A percentile compares a stretch with the other conserved stretches of the same genome.
Conservation (phyloP, 2,888 invertebrate genomes). For the Papilio elwesi region DNA sequence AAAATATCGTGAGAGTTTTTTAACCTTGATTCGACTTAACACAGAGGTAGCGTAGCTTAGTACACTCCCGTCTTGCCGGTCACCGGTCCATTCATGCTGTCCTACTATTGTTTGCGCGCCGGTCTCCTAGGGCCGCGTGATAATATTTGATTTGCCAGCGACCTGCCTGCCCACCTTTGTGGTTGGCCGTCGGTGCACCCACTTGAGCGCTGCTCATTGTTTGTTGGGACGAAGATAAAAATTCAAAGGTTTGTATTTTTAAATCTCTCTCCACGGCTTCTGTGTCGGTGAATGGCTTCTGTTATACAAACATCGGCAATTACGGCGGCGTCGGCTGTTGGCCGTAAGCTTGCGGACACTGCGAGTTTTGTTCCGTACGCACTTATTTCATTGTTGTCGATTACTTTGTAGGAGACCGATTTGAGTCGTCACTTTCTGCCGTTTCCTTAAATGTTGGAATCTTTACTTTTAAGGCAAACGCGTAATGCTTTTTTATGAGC, state of each 20-base stretch:
- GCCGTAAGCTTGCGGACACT: slow-evolving; percentile 42
- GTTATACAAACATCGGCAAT: slow-evolving; percentile 67
- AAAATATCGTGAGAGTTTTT: slow-evolving; percentile 31
- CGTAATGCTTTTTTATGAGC: too few species aligned
- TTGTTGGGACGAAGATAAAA: slow-evolving; percentile 69
- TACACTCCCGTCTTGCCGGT: slow-evolving; percentile 3
- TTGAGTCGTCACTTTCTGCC: slow-evolving; percentile 9
- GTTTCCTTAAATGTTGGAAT: slow-evolving; percentile 32
- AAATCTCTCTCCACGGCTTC: slow-evolving; percentile 79
- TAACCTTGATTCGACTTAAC: slow-evolving; percentile 40
- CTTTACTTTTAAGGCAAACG: not conserved
- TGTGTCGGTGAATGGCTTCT: slow-evolving; percentile 75
- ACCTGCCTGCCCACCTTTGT: slow-evolving; percentile 65
- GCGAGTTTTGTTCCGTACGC: slow-evolving; percentile 41
- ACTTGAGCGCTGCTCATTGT: slow-evolving; percentile 68
- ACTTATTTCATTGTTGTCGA: slow-evolving; percentile 39
- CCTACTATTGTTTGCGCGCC: slow-evolving; percentile 58
- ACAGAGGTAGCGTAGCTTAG: slow-evolving; percentile 31
- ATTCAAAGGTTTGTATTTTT: slow-evolving; percentile 76
- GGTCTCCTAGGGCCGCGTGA: slow-evolving; percentile 71
- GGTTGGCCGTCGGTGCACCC: slow-evolving; percentile 63
- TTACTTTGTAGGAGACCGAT: slow-evolving; percentile 33
- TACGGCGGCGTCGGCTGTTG: slow-evolving; percentile 56
- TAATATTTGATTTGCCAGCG: slow-evolving; percentile 78
- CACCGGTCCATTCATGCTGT: slow-evolving; percentile 48